Base-by-base conservation (phyloP, 1,140 invertebrate genomes). In the Zaprionus inermis region DNA sequence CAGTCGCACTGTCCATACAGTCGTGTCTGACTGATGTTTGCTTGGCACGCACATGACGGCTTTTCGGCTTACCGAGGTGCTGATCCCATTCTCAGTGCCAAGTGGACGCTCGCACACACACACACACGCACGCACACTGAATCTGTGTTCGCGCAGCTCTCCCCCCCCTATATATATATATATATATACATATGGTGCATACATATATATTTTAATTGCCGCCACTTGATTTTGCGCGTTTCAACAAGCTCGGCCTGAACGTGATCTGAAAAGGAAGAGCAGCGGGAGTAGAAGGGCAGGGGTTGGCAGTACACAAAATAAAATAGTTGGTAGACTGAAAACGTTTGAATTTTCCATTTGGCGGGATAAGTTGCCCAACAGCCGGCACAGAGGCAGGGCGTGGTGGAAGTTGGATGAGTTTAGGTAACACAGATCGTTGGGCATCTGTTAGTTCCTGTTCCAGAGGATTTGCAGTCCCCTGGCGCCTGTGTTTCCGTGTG, bases 11-110 rank as follows among this genome's bases (percentile, higher is more conserved):
- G 56, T 38, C 61, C 38, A 34, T 46, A 46, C 51, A 49, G 44
- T 22, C 51, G 34, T 72, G 61, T 57, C 61, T 52, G 54, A 72
- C 70, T 68, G 58, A 72, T 72, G 70, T 72, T 68, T 68, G 64
- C 56, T 49, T 58, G 38, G 55, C 70, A 72, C 64, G 70, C 69
- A 72, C 55, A 41, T 63, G 60, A 34, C 59, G 51, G 38, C 68
- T 70, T 64, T 63, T 55, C 59, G 38, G 60, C 61, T 72, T 72
- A 49, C 41, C 46, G 20, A 66, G 38, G 18, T 52, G 44, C 28
- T 41, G 24, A 38, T 22, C 16, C 16, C 36, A 41, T 44, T 24
- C 66, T 12, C 55, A 41, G 18, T 38, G 38, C 38, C 20, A 22
- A 59, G 20, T 28, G 57, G 16, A 32, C 64, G 56, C n/a, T n/a